These are phyloP conservation scores for Drosophila mauritiana DNA, from an alignment of 1,140 invertebrate species.

Conservation along the genomic window DNA sequence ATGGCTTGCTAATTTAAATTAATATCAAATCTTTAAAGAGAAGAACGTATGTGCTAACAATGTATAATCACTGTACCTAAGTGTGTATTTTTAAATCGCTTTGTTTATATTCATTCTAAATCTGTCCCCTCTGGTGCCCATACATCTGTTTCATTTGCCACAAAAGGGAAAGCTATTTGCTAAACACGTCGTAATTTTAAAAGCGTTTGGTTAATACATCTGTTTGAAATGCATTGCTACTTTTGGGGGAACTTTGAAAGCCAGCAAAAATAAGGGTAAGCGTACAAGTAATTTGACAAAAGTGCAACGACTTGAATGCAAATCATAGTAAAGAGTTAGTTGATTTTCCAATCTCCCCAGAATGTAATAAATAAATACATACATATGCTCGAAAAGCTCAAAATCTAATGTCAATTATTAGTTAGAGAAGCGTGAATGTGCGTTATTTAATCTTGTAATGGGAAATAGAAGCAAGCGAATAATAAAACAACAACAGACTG, in stretches of 20 bases:
- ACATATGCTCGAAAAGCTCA: constrained; percentile 34
- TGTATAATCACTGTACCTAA: constrained; percentile 7
- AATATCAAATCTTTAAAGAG: too few relatives aligned
- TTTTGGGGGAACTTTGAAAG: too few relatives aligned
- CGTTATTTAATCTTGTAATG: neutral
- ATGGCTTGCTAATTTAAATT: too few relatives aligned
- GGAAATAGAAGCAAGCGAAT: constrained; percentile 33
- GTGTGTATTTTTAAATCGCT: constrained; percentile 17
- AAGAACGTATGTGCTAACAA: too few relatives aligned
- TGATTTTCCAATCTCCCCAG: neutral
- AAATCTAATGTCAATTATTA: neutral
- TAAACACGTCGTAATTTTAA: constrained; percentile 1
- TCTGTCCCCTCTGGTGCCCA: constrained; percentile 11
- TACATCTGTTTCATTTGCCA: constrained; percentile 32
- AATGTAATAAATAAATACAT: constrained; percentile 36
- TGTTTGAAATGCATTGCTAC: neutral
- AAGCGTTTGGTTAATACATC: neutral
- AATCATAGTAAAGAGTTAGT: neutral
- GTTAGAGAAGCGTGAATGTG: constrained; percentile 2
- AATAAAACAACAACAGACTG: constrained; percentile 74
- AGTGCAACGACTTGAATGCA: neutral
- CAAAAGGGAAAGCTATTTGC: constrained; percentile 1
- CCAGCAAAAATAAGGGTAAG: too few relatives aligned
- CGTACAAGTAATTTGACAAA: too few relatives aligned
- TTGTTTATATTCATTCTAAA: constrained; percentile 13